Conservation (phyloP, 2,797 vertebrate genomes). For the Rhinatrema bivittatum region DNA sequence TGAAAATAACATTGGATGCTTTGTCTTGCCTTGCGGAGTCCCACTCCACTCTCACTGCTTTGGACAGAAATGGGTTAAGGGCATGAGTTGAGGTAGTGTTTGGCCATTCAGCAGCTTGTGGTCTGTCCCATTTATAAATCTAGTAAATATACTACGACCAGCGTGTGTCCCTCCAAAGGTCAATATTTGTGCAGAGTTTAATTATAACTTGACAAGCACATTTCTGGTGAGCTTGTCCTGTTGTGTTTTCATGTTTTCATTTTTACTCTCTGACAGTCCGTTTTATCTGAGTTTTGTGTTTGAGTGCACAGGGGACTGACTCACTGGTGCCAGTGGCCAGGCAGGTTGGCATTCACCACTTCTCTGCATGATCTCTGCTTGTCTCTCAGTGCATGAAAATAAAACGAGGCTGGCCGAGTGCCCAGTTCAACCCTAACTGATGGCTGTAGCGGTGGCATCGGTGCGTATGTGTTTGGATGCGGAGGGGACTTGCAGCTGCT, state of each 20-base stretch:
- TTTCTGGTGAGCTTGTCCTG: conserved; percentile 57
- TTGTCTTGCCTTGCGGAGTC: neutral
- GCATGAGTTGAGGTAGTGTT: neutral
- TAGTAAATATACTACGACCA: conserved; percentile 61
- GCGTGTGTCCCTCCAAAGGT: conserved; percentile 67
- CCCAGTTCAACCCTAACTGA: too few relatives aligned
- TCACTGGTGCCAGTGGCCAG: rapidly evolving
- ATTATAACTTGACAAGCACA: conserved; percentile 71
- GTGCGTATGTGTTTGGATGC: too few relatives aligned
- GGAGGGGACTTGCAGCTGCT: too few relatives aligned
- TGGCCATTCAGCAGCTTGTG: conserved; percentile 52
- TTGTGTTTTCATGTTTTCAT: conserved; percentile 26
- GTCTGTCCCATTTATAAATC: conserved; percentile 68
- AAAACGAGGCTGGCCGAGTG: too few relatives aligned
- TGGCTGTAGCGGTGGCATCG: too few relatives aligned
- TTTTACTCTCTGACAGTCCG: neutral
- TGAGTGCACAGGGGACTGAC: rapidly evolving
- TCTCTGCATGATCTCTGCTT: too few relatives aligned
- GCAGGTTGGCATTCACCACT: too few relatives aligned
- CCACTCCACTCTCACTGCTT: neutral
- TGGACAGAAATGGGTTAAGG: too few relatives aligned
- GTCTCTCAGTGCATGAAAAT: too few relatives aligned
- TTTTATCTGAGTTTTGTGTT: neutral
- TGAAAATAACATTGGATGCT: too few relatives aligned
- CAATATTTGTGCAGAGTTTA: conserved; percentile 73